phyloP scores from a whole-genome alignment of 35 echinoderm and acorn worm genomes.

The Lytechinus pictus region DNA sequence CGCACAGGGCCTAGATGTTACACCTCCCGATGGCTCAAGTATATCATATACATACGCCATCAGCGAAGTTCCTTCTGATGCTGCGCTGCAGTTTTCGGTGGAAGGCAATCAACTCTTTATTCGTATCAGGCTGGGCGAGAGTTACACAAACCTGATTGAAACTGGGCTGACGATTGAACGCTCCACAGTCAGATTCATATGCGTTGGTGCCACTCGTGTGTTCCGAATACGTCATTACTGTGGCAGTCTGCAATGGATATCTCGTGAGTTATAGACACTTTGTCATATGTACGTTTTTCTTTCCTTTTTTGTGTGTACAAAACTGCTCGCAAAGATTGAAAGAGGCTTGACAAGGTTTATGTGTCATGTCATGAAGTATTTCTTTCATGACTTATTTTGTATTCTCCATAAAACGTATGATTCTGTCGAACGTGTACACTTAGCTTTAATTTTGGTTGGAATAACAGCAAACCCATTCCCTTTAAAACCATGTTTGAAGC shows the following conservation, averaged over 20 bases:
- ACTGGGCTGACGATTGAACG: neutral
- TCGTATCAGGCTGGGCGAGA: neutral
- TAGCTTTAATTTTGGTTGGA: no score
- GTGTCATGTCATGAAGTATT: no score
- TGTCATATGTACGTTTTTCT: no score
- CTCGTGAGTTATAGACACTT: neutral
- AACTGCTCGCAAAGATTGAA: no score
- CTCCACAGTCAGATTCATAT: neutral
- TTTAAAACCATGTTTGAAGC: no score
- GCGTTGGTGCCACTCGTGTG: neutral
- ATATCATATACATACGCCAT: neutral
- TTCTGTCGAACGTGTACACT: no score
- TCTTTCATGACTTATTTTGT: no score
- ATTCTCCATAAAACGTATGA: no score
- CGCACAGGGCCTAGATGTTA: neutral
- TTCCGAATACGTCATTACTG: neutral
- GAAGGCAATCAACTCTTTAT: neutral
- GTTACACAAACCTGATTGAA: neutral
- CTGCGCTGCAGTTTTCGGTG: neutral
- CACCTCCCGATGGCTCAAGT: neutral
- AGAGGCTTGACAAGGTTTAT: no score
- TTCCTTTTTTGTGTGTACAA: no score
- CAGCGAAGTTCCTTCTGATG: neutral
- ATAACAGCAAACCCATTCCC: no score
- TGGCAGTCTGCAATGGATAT: neutral